Base-by-base conservation (phyloP, 2,113 vertebrate genomes). In the Catharus bicknelli region DNA sequence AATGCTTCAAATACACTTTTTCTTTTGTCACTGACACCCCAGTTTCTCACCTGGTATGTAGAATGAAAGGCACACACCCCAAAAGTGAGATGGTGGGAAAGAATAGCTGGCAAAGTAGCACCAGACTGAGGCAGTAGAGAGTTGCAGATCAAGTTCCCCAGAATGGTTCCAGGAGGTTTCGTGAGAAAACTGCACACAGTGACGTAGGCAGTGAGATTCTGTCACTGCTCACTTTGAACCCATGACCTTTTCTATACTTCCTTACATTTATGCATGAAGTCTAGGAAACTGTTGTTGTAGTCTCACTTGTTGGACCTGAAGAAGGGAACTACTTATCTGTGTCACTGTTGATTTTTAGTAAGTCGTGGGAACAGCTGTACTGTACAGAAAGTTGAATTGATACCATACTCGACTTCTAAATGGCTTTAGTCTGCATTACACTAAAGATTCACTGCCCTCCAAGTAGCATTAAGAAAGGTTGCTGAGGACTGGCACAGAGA, bases 1-100 rank as follows among this genome's bases (percentile, higher is more conserved):
- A 67, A 0, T 0, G 0, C 22, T 69, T 76, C 19, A 54, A 0
- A 47, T 58, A 15, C 0, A 8, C 10, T 18, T 47, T 6, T 45
- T 45, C 45, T 79, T 83, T 85, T 59, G n/a, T 67, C 21, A 26
- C 5, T 64, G 15, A 40, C 0, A 0, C 4, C 11, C 15, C 34
- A 20, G 23, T 57, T 57, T 51, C 25, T 19, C 2, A 51, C 17
- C 19, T 20, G 13, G 5, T 68, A 16, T 2, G 8, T 50, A 32
- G 26, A 54, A 34, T 30, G 47, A 77, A 70, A 89, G 23, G 23
- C 30, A 40, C 10, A n/a, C 27, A 32, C 32, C 13, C 15, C 36
- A 84, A 14, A 82, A 48, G 7, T 69, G 62, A 48, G 19, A 3
- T 22, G 5, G 10, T 48, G 11, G 50, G 72, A 64, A 61, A 14